Conservation (phyloP, 2,797 vertebrate genomes). For the Danio albolineatus region DNA sequence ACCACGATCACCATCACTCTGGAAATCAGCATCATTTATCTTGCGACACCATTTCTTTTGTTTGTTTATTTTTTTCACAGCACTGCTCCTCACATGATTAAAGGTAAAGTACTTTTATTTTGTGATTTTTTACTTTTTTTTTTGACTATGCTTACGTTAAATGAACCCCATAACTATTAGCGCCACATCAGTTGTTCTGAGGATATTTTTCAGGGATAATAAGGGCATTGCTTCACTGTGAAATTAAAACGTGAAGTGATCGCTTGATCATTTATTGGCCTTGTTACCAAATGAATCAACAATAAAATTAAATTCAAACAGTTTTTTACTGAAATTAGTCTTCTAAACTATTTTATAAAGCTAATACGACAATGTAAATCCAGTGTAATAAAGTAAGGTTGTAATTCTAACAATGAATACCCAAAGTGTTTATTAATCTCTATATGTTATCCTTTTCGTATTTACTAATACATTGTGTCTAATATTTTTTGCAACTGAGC, state of each 20-base stretch:
- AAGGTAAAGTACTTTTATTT: slow-evolving; percentile 25
- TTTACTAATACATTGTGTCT: neutral
- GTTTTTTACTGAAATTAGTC: neutral
- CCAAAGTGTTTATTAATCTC: neutral
- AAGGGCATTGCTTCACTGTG: neutral
- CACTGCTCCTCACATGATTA: slow-evolving; percentile 17
- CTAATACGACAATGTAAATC: neutral
- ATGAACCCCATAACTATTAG: neutral
- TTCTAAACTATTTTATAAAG: neutral
- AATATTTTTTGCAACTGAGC: neutral
- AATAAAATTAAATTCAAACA: neutral
- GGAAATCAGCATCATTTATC: slow-evolving; percentile 20
- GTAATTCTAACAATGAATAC: neutral
- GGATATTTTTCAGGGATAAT: neutral
- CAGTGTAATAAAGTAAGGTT: neutral
- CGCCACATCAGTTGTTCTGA: neutral
- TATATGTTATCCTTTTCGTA: neutral
- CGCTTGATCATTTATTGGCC: neutral
- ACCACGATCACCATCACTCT: slow-evolving; percentile 15
- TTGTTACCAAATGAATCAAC: neutral
- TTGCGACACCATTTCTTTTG: neutral
- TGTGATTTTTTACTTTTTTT: neutral
- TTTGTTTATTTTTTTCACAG: neutral
- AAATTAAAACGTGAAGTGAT: neutral
- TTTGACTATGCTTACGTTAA: neutral